Evolutionary conservation across 2,113 vertebrate species (phyloP), one percentile per base, ranked within the genome.

Genomic region (Falco punctatus): DNA sequence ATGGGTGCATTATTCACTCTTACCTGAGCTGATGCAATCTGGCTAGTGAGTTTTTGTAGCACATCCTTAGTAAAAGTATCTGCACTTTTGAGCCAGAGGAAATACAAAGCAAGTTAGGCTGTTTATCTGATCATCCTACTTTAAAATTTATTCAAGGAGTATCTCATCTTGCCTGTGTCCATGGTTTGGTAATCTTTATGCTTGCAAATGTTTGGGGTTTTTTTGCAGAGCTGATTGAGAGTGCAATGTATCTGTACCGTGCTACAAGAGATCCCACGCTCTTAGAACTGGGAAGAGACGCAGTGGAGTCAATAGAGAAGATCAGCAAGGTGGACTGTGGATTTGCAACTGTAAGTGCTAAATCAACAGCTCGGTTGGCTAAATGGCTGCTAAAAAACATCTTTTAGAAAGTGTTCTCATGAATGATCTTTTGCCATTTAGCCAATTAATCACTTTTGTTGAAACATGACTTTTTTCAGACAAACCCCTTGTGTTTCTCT

Each of bases 181-280:
- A 0, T 57, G 52, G 32, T n/a, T 64, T 44, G 69, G 6, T 97
- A 20, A 96, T 44, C 13, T 71, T 51, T 32, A 55, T 28, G 11
- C n/a, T 84, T 90, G 40, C 21, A 70, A 30, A 40, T 7, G 19
- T 91, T 32, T 90, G 86, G 71, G 81, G 24, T 13, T 62, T 52
- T 89, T 92, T 97, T 94, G 42, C 98, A 99, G 99, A 99, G 98
- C 97, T 99, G 86, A 99, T 99, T 9, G 99, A 99, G 96, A 99
- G 99, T 1, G 99, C 99, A 0, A 99, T 99, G 99, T 99, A 99
- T 89, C 98, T 99, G 94, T 99, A 99, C 95, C 98, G 98, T 65
- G 99, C 99, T 11, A 99, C 99, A 0, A 98, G 98, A n/a, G 99
- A 99, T 90, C 99, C 99, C 86, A 99, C 98, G 0, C 99, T 99